Evolutionary conservation across 2,113 vertebrate species (phyloP).

Genomic region (Cyprinodon tularosa): DNA sequence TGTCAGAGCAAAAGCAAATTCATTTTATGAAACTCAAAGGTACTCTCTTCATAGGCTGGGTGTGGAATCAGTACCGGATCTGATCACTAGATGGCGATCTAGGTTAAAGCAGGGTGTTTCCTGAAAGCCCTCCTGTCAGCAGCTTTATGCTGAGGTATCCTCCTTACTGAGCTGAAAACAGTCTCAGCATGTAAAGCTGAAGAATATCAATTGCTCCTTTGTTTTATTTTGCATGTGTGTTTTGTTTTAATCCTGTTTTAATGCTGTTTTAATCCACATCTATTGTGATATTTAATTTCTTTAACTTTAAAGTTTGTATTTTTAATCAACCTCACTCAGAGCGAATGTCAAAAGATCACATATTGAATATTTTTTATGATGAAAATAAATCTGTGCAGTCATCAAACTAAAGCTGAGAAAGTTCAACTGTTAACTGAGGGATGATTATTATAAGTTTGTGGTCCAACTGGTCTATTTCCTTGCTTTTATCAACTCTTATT

Average conservation of each 20-base stretch:
- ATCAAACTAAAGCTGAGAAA: background rate
- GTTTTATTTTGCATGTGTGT: background rate
- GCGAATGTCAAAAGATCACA: too few species aligned
- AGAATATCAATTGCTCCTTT: constrained; percentile 15
- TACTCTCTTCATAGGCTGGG: background rate
- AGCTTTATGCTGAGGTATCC: constrained; percentile 32
- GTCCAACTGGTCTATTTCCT: too few species aligned
- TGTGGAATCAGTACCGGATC: background rate
- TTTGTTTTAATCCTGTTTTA: constrained; percentile 1
- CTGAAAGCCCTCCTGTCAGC: constrained; percentile 11
- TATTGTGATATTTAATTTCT: constrained; percentile 1
- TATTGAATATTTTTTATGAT: background rate
- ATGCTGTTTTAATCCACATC: constrained; percentile 6
- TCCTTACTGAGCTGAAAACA: constrained; percentile 40
- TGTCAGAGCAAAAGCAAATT: background rate
- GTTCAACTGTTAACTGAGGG: too few species aligned
- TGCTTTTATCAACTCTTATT: too few species aligned
- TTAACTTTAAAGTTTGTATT: background rate
- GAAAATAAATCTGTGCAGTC: background rate
- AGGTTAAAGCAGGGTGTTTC: constrained; percentile 61
- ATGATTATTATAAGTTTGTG: too few species aligned
- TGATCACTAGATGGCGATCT: constrained; percentile 75
- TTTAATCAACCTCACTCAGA: constrained; percentile 6
- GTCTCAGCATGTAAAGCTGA: constrained; percentile 16
- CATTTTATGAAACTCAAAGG: background rate